Conservation (phyloP, 2,888 invertebrate species). For the Nowickia ferox region DNA sequence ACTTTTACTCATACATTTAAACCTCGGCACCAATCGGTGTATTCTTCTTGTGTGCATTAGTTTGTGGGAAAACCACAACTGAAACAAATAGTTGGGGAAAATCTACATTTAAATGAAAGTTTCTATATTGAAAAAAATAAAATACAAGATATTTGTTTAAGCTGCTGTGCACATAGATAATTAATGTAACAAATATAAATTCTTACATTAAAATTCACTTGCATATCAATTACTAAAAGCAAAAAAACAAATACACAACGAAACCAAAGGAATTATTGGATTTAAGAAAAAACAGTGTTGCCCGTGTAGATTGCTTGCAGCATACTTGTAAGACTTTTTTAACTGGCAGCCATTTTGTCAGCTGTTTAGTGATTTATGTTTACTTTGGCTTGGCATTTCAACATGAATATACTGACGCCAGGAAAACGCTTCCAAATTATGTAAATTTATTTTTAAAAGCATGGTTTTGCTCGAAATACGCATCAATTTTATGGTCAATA, state of each 20-base stretch:
- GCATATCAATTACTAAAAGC: background rate
- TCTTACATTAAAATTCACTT: background rate
- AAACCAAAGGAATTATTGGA: background rate
- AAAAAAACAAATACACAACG: background rate
- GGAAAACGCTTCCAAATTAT: too few species aligned
- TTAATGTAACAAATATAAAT: constrained; percentile 34
- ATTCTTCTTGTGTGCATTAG: background rate
- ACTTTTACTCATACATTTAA: constrained; percentile 7
- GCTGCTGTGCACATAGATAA: constrained; percentile 44
- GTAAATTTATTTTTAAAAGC: too few species aligned
- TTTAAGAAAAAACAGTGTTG: background rate
- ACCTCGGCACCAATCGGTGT: background rate
- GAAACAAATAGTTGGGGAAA: constrained; percentile 34
- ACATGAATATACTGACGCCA: too few species aligned
- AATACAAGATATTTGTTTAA: constrained; percentile 30
- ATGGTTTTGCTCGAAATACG: too few species aligned
- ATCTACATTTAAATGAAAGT: constrained; percentile 46
- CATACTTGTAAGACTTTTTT: too few species aligned
- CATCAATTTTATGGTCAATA: too few species aligned
- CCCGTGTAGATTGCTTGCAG: background rate
- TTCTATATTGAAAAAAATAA: background rate
- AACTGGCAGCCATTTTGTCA: too few species aligned
- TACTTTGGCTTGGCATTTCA: too few species aligned
- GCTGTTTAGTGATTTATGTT: too few species aligned
- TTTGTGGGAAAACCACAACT: constrained; percentile 40